Evolutionary conservation across 2,113 vertebrate genomes (phyloP).

Genomic region (Gila orcuttii): DNA sequence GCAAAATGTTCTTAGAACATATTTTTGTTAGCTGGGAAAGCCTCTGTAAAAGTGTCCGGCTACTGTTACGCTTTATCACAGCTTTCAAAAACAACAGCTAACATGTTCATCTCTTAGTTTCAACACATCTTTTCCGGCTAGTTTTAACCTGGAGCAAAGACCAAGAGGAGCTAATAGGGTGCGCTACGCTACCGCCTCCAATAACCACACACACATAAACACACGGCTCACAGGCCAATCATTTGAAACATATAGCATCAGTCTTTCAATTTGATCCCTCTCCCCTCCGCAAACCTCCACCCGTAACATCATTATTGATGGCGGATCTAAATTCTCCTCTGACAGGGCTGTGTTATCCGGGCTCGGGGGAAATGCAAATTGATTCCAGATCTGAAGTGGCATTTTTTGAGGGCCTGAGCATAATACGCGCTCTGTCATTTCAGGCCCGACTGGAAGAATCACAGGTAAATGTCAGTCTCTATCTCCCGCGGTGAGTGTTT

Average conservation of each 20-base stretch:
- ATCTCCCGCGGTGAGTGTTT: slow-evolving; percentile 73
- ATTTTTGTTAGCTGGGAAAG: background rate
- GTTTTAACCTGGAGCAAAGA: slow-evolving; percentile 78
- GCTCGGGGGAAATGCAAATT: slow-evolving; percentile 82
- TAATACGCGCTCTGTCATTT: slow-evolving; percentile 78
- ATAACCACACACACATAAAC: slow-evolving; percentile 62
- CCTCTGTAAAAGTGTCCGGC: background rate
- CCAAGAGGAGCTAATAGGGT: slow-evolving; percentile 79
- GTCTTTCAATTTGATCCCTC: slow-evolving; percentile 76
- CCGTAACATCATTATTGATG: slow-evolving; percentile 79
- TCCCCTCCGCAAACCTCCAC: slow-evolving; percentile 67
- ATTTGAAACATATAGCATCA: slow-evolving; percentile 77
- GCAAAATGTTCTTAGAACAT: too few relatives aligned
- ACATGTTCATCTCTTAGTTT: slow-evolving; percentile 71
- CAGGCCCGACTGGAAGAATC: slow-evolving; percentile 77
- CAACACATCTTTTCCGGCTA: slow-evolving; percentile 73
- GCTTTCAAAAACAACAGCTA: slow-evolving; percentile 73
- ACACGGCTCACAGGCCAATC: slow-evolving; percentile 73
- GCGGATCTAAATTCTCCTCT: slow-evolving; percentile 75
- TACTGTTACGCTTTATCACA: background rate
- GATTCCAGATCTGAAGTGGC: slow-evolving; percentile 82
- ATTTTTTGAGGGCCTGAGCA: slow-evolving; percentile 77
- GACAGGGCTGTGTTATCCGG: slow-evolving; percentile 78
- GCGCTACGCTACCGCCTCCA: slow-evolving; percentile 53
- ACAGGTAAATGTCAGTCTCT: slow-evolving; percentile 78